phyloP scores from a whole-genome alignment of 2,113 vertebrate genomes.

The Seriola quinqueradiata region DNA sequence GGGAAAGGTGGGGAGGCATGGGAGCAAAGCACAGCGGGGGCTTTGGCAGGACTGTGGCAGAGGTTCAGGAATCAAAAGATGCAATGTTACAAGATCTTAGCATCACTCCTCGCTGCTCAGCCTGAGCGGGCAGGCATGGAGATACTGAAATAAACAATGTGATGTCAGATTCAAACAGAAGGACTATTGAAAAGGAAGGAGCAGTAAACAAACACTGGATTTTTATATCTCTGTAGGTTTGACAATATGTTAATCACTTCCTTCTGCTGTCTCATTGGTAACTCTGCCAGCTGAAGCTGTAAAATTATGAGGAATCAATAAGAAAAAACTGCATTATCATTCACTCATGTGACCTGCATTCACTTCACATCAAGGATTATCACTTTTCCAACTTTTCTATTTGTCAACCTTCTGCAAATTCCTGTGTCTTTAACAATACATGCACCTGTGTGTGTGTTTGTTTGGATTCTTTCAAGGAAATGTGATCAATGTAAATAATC shows the following conservation, averaged over 20 bases:
- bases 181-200: constrained; percentile 16
- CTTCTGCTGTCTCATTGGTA: neutral
- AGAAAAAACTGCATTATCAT: neutral
- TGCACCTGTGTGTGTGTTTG: neutral
- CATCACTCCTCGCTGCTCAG: constrained; percentile 43
- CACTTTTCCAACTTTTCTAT: neutral
- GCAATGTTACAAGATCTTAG: constrained; percentile 60
- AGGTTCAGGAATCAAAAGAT: constrained; percentile 76
- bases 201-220: constrained; percentile 24
- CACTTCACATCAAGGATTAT: neutral
- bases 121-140: constrained; percentile 19
- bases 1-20: constrained; percentile 61
- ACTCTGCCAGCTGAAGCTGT: neutral
- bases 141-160: constrained; percentile 54
- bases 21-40: constrained; percentile 51
- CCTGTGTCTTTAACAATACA: neutral
- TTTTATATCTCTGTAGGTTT: constrained; percentile 14
- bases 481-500: constrained; percentile 42
- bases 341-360: neutral
- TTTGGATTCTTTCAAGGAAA: constrained; percentile 8
- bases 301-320: constrained; percentile 5
- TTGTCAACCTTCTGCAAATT: neutral
- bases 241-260: constrained; percentile 6
- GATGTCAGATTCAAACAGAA: constrained; percentile 35
- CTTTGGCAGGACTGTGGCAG: constrained; percentile 60